A percentile compares a stretch with the other conserved stretches of the same genome.
These are phyloP conservation scores for Drosophila kepulauana DNA, from an alignment of 1,140 invertebrate species.

Conservation along the genomic window DNA sequence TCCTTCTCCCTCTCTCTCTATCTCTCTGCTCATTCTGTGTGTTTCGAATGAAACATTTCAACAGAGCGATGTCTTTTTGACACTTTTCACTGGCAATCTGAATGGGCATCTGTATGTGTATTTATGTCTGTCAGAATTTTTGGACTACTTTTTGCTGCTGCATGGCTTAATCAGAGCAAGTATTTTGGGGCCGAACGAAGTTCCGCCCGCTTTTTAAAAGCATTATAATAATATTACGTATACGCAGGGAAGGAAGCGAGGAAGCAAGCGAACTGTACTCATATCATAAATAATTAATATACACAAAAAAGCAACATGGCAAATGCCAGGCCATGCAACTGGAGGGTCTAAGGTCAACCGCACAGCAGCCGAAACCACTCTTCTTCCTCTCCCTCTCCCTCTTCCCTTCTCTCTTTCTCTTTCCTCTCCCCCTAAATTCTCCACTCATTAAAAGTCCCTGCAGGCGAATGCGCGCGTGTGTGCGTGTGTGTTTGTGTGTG, in stretches of 20 bases:
- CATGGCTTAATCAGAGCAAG: constrained; percentile 44
- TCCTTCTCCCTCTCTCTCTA: neutral
- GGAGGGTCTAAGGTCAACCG: constrained; percentile 36
- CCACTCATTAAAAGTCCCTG: neutral
- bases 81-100: constrained; percentile 34
- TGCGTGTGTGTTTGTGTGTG: neutral
- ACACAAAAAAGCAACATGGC: constrained; percentile 61
- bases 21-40: neutral
- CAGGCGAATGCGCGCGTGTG: constrained; percentile 9
- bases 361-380: constrained; percentile 22
- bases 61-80: constrained; percentile 33
- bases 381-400: too few relatives aligned
- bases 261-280: constrained; percentile 14
- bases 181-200: constrained; percentile 15
- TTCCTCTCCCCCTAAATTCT: too few relatives aligned
- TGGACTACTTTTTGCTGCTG: constrained; percentile 7
- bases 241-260: constrained; percentile 31
- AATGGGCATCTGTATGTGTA: neutral
- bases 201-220: constrained; percentile 46
- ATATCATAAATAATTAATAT: constrained; percentile 68
- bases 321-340: constrained; percentile 23
- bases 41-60: constrained; percentile 4
- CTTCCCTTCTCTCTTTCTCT: too few relatives aligned
- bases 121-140: neutral
- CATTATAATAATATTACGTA: constrained; percentile 69